Base-by-base conservation (phyloP, 1,140 invertebrate species). In the Solenopsis invicta region DNA sequence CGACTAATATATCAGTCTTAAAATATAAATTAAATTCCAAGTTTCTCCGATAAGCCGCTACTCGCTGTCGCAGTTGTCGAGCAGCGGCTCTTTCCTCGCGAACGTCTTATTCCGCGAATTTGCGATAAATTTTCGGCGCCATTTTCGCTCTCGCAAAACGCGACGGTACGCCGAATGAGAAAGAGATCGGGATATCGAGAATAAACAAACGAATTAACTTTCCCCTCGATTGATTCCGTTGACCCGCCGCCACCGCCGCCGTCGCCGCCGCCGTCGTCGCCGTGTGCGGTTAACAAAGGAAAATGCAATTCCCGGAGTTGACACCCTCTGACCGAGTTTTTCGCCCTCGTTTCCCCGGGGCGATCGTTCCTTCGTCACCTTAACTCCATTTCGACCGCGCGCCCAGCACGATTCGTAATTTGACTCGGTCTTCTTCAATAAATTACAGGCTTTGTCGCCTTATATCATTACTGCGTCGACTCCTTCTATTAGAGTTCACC, bases 151-250 rank as follows among this genome's bases (percentile, higher is more conserved):
- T 29, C 24, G n/a, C 1, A 21, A 12, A 45, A 16, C 29, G 16
- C 37, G n/a, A 71, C 18, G 16, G 8, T 34, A 61, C 45, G 41
- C 24, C 61, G 61, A 82, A 48, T 61, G 24, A 61, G 59, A 74
- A 48, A 41, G 9, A 72, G 13, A 61, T 74, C 9, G 80, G 80
- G 13, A 62, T 75, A 74, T 84, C 54, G 56, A 37, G 24, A 82
- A 75, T 84, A 84, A 75, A 75, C 80, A 61, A 59, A 45, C n/a
- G 34, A 84, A 84, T 84, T 84, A 84, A 84, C n/a, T 85, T 64
- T 78, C 37, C 61, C 59, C 41, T 59, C 37, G 67, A 84, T 84
- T 75, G 45, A 61, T 10, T 71, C 16, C 24, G n/a, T 16, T 24
- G 72, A 48, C 37, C 50, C 61, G 48, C 34, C 34, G n/a, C n/a